Percentiles rank a stretch among this genome's conserved stretches.
These are phyloP conservation scores for Phoenicopterus ruber DNA, from an alignment of 2,113 vertebrate species.

Conservation along the genomic window DNA sequence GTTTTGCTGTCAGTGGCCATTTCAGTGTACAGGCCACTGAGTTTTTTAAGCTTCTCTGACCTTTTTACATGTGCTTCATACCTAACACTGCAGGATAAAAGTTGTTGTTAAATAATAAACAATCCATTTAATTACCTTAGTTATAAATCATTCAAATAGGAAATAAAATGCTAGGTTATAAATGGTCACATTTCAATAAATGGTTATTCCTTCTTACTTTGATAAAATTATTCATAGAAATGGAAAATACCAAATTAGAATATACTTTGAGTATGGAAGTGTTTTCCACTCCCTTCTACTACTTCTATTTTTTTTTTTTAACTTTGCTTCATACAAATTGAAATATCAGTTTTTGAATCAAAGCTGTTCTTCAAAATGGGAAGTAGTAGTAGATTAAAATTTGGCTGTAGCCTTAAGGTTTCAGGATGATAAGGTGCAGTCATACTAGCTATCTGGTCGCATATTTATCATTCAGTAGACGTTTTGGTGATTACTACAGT, in stretches of 20 bases:
- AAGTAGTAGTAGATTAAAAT: not conserved
- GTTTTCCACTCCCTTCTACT: not conserved
- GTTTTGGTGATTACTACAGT: not conserved
- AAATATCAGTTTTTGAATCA: not conserved
- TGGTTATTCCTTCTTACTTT: not conserved
- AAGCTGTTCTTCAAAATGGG: not conserved
- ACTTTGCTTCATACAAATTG: not conserved
- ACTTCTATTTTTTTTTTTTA: not conserved
- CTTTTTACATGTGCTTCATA: not conserved
- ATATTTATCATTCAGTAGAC: not conserved
- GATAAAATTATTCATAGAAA: not conserved
- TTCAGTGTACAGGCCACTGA: not conserved
- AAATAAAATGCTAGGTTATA: not conserved
- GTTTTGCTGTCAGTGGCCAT: not conserved
- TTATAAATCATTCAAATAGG: not conserved
- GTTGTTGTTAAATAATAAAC: not conserved
- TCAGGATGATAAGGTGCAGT: not conserved
- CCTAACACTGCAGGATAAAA: not conserved
- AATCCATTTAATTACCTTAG: not conserved
- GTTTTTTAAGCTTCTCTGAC: not conserved
- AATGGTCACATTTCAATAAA: not conserved
- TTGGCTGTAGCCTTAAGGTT: not conserved
- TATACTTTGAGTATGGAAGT: not conserved
- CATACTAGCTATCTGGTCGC: not conserved
- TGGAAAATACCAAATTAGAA: not conserved